A percentile compares a stretch with the other conserved stretches of the same genome.
phyloP scores from a whole-genome alignment of 64 coral and sea anemone genomes.

The Stichodactyla mertensii region DNA sequence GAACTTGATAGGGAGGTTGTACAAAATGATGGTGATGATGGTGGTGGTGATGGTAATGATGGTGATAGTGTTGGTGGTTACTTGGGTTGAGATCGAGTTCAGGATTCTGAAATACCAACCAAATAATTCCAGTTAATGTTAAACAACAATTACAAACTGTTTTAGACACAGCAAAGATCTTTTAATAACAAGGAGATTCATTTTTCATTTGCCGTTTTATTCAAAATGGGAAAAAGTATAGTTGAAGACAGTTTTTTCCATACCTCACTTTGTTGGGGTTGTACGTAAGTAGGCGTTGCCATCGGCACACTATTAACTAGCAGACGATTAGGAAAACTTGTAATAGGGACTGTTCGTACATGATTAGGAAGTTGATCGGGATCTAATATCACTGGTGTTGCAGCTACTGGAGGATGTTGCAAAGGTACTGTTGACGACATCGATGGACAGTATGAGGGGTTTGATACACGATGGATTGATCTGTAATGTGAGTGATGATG shows the following conservation, averaged over 20 bases:
- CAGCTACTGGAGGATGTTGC: conserved; percentile 66
- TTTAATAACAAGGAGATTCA: not conserved
- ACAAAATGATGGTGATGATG: conserved; percentile 90
- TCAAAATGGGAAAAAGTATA: too few relatives aligned
- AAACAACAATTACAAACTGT: not conserved
- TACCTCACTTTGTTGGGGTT: conserved; percentile 56
- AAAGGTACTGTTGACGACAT: conserved; percentile 63
- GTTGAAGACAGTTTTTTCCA: not conserved
- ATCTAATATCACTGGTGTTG: conserved; percentile 72
- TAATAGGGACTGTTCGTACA: conserved; percentile 73
- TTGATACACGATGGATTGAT: conserved; percentile 56
- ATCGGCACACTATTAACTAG: conserved; percentile 78
- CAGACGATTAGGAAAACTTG: conserved; percentile 79
- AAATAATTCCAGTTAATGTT: not conserved
- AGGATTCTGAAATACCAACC: conserved; percentile 7
- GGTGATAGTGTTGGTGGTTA: conserved; percentile 65
- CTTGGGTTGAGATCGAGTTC: not conserved
- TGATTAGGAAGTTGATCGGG: conserved; percentile 76
- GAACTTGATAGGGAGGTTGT: conserved; percentile 75
- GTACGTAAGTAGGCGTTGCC: conserved; percentile 84
- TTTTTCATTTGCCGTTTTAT: too few relatives aligned
- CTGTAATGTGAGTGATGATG: conserved; percentile 49
- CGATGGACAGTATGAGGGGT: conserved; percentile 55
- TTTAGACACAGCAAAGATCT: not conserved
- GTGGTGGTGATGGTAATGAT: conserved; percentile 93